Evolutionary conservation across 2,797 vertebrate genomes (phyloP), one percentile per base, ranked within the genome.

Genomic region (Liasis olivaceus): DNA sequence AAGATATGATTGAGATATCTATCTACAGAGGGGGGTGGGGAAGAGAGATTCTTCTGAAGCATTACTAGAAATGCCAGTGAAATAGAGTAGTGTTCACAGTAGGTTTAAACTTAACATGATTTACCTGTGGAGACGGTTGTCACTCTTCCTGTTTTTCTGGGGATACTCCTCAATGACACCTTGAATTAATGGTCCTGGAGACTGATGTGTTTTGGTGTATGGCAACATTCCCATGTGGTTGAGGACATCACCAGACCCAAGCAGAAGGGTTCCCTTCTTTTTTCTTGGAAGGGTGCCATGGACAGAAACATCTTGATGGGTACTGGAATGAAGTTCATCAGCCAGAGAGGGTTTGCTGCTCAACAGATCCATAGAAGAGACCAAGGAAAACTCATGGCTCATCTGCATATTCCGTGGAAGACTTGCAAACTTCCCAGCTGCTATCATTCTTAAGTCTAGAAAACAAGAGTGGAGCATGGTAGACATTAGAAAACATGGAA

Each of bases 251-350:
- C 95, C 97, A 69, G 98, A 96, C 94, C 97, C 96, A 20, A 95
- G n/a, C 28, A 98, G 91, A 87, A 96, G 54, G 26, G 96, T 96
- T 20, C 98, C 98, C 66, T 98, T 99, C 96, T 98, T 99, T 96
- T 98, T 99, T 90, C 99, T 98, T 31, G 99, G 99, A 93, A 99
- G 98, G 59, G 99, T 99, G 90, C 99, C 99, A 5, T 99, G 99
- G 96, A 99, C 98, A 26, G 98, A 99, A 96, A 99, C 77, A 26
- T 97, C 97, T 94, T 98, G 98, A 97, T 98, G 98, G 93, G 97
- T 89, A 15, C 97, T 95, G 1, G 97, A 56, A 0, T 84, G 97
- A 92, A 92, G 96, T 89, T 98, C 98, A 24, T 42, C 7, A 11
- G 89, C 42, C 14, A 97, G 94, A 22, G 97, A 95, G 6, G 98